Evolutionary conservation across 1,140 invertebrate genomes (phyloP).

Genomic region (Pantala flavescens): DNA sequence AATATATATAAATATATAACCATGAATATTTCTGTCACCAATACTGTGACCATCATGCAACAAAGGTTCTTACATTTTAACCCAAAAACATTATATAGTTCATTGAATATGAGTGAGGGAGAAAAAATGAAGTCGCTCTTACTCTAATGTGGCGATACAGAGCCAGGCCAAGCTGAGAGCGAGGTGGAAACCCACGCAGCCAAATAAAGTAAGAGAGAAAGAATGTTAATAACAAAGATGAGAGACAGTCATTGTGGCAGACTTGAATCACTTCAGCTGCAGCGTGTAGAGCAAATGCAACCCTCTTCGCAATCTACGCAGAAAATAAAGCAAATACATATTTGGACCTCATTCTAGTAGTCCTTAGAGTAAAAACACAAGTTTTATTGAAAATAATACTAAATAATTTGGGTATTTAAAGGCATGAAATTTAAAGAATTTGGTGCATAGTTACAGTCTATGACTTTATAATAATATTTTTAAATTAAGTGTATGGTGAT

Average conservation of each 20-base stretch:
- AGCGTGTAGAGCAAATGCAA: conserved; percentile 7
- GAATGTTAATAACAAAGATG: conserved; percentile 14
- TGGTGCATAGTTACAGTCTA: too few relatives aligned
- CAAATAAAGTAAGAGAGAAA: conserved; percentile 17
- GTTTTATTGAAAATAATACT: too few relatives aligned
- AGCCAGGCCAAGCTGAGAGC: conserved; percentile 44
- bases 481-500: too few relatives aligned
- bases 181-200: conserved; percentile 1
- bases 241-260: conserved; percentile 1
- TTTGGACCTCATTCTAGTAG: too few relatives aligned
- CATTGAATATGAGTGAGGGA: conserved; percentile 9
- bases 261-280: not conserved
- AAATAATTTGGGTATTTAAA: too few relatives aligned
- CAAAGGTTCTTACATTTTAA: not conserved
- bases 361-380: too few relatives aligned
- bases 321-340: not conserved
- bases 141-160: conserved; percentile 44
- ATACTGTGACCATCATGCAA: not conserved
- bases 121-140: conserved; percentile 31
- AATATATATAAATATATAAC: not conserved
- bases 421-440: too few relatives aligned
- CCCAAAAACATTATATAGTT: not conserved
- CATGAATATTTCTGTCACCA: conserved; percentile 2
- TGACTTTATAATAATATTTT: too few relatives aligned
- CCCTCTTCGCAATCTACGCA: not conserved